Base-by-base conservation (phyloP, 1,140 invertebrate genomes). In the Procambarus virginalis region DNA sequence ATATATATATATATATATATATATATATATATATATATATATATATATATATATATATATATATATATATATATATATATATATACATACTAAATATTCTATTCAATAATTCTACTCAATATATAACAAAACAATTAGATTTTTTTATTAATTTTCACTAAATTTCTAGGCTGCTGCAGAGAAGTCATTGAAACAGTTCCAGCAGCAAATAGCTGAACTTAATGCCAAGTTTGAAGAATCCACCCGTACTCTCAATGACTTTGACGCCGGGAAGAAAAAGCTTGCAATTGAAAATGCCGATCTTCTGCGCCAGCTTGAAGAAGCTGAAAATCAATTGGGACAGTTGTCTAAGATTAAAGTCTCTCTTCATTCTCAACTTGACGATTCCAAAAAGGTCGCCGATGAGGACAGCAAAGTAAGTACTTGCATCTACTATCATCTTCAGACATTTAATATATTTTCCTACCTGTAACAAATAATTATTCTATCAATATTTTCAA, bases 191-290 rank as follows among this genome's bases (percentile, higher is more conserved):
- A 88, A 88, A 48, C 49, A 48, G 3, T 48, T 95, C 8, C 95
- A 95, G 93, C 93, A 93, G 60, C 95, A 95, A 92, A 93, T 96
- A 17, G 86, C 93, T 79, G 95, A 96, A 88, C 92, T 95, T 5
- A 94, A 95, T 91, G 92, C 93, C 85, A 95, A 95, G 90, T 93
- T 95, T 68, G 96, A 96, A 80, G 95, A 99, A 94, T 96, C 98
- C 94, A 98, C 98, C 95, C 97, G 98, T 93, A 98, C 97, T 68
- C 95, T 99, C 93, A 98, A 98, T 94, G 98, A 99, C 95, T 98
- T 99, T 94, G 98, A 88, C 22, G 78, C 78, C 51, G 68, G 77
- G 3, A 99, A 99, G 96, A 98, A 98, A 96, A 98, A 99, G 95
- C 94, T 99, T 94, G 95, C 96, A 92, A 80, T 89, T 45, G 87